Evolutionary conservation across 2,797 vertebrate species (phyloP).

Genomic region (Antrozous pallidus): DNA sequence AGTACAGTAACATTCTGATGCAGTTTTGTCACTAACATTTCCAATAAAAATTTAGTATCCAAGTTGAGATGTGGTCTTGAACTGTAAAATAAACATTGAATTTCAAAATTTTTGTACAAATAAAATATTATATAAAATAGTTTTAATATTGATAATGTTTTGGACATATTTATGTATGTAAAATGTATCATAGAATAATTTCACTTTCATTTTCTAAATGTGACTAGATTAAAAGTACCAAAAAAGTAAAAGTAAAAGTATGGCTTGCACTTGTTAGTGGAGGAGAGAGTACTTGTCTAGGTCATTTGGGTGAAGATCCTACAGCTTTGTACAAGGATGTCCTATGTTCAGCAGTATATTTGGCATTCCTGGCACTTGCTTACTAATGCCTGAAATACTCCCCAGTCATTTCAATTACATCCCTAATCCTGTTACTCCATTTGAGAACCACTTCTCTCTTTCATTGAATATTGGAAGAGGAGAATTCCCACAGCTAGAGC

Average conservation of each 20-base stretch:
- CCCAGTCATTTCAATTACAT: background rate
- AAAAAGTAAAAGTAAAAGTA: background rate
- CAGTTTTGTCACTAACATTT: background rate
- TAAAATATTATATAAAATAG: background rate
- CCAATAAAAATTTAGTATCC: background rate
- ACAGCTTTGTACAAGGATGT: background rate
- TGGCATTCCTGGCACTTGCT: background rate
- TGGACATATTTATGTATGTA: background rate
- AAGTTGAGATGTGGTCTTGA: background rate
- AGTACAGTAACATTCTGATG: background rate
- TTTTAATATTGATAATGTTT: background rate
- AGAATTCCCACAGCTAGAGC: background rate
- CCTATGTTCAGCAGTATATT: background rate
- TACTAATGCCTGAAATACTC: background rate
- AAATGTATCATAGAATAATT: background rate
- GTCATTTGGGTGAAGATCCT: background rate
- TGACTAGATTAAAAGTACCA: too few species aligned
- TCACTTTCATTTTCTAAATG: background rate
- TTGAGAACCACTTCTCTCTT: background rate
- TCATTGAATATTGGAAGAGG: background rate
- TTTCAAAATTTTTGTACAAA: conserved; percentile 21
- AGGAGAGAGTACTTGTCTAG: background rate
- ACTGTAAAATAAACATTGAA: background rate
- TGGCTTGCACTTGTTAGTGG: background rate
- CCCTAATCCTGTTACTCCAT: background rate